These are phyloP conservation scores for Phoeniculus purpureus DNA, from an alignment of 2,797 vertebrate species.

Conservation along the genomic window DNA sequence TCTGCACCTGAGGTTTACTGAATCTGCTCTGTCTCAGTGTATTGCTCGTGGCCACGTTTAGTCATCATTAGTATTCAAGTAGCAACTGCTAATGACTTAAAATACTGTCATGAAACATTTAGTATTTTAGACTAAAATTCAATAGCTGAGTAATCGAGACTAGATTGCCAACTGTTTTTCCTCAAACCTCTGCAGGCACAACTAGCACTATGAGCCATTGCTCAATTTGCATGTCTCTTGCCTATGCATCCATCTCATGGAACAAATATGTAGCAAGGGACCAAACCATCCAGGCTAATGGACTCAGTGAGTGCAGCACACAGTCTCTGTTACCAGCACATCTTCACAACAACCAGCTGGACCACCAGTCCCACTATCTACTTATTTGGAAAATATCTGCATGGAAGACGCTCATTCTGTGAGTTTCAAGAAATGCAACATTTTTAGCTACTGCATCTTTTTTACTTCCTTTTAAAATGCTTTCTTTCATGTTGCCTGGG, in stretches of 20 bases:
- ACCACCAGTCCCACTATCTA: neutral
- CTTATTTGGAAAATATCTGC: neutral
- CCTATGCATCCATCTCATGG: neutral
- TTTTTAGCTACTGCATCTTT: neutral
- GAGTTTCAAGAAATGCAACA: neutral
- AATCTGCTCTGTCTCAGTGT: neutral
- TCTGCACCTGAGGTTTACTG: neutral
- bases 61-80: neutral
- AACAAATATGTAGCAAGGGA: neutral
- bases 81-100: neutral
- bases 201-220: neutral
- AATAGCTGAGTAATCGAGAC: neutral
- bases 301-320: neutral
- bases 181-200: neutral
- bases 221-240: neutral
- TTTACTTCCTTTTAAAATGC: neutral
- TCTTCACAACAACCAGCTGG: neutral
- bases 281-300: neutral
- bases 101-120: neutral
- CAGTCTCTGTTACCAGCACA: neutral
- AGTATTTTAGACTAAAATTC: neutral
- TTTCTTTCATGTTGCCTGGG: neutral
- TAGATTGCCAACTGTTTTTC: neutral
- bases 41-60: neutral
- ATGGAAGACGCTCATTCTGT: neutral